phyloP scores from a whole-genome alignment of 2,888 invertebrate genomes.

The Campoplex nolae region DNA sequence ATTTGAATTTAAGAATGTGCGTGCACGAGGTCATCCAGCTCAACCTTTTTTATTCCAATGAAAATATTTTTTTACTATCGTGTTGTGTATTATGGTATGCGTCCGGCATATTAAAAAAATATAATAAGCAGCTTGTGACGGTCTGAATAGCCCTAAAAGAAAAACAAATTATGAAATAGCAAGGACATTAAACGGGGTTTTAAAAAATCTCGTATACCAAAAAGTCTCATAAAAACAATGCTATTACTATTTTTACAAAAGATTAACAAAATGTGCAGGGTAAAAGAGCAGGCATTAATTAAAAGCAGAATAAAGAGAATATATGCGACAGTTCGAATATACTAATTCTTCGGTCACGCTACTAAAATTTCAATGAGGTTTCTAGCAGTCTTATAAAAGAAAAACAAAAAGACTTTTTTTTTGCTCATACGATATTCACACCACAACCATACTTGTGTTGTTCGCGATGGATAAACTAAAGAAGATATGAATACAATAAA shows the following conservation, averaged over 20 bases:
- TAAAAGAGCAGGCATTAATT: background rate
- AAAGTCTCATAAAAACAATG: background rate
- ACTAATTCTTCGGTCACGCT: background rate
- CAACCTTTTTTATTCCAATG: background rate
- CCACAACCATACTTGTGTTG: background rate
- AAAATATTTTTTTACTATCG: background rate
- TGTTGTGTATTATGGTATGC: background rate
- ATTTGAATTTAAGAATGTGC: slow-evolving; percentile 13
- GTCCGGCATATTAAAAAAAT: too few species aligned
- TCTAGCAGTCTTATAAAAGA: background rate
- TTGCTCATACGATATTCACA: background rate
- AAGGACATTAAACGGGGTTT: background rate
- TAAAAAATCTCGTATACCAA: background rate
- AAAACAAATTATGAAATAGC: too few species aligned
- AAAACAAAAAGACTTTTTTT: background rate
- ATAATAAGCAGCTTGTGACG: too few species aligned
- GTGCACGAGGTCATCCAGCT: background rate
- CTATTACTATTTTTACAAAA: background rate
- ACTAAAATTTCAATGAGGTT: background rate
- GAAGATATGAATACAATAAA: background rate
- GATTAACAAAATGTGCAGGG: background rate
- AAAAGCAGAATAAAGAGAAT: background rate
- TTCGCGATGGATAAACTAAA: background rate
- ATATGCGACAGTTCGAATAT: background rate
- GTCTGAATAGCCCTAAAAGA: too few species aligned